Base-by-base conservation (phyloP, 2,888 invertebrate genomes). In the Eulithis prunata region DNA sequence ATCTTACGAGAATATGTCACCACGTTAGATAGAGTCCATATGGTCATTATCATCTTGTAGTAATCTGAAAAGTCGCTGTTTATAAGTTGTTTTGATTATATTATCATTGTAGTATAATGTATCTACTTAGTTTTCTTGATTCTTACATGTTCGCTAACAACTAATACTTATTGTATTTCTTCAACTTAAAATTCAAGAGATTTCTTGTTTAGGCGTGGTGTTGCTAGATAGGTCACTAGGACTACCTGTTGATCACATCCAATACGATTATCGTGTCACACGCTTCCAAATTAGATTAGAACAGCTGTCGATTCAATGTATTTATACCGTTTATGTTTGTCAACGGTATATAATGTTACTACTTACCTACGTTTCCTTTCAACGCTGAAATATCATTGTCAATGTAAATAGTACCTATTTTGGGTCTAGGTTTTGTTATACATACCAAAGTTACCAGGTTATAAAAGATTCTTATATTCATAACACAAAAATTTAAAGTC, bases 231-330 rank as follows among this genome's bases (percentile, higher is more conserved):
- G 28, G 41, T 61, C 47, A 47, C 54, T 47, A 62, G 36, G 14
- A 51, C 14, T 36, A 51, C 58, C 54, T 55, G 58, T 64, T 59
- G 49, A 55, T 52, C 49, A 28, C 28, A 21, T 55, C 52, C 66
- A 66, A 66, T 59, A 47, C 63, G 63, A 64, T 64, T 67, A 64
- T 32, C 21, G 45, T 45, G 59, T 36, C 57, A 63, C 46, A 46
- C 49, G 13, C 46, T 32, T 56, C 62, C 38, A 60, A 61, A 67
- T 64, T 61, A 54, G 57, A 67, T 67, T 67, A 56, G 49, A 60
- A 45, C 57, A 47, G 46, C 49, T 32, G 41, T 59, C 55, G n/a
- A 58, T 56, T 56, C 57, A 51, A 41, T 55, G 54, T 62, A 59
- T 57, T 45, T 51, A 54, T 53, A 32, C 38, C 11, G 36, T 11